These are phyloP conservation scores for Agrypnus murinus DNA, from an alignment of 2,888 invertebrate species.

Conservation along the genomic window DNA sequence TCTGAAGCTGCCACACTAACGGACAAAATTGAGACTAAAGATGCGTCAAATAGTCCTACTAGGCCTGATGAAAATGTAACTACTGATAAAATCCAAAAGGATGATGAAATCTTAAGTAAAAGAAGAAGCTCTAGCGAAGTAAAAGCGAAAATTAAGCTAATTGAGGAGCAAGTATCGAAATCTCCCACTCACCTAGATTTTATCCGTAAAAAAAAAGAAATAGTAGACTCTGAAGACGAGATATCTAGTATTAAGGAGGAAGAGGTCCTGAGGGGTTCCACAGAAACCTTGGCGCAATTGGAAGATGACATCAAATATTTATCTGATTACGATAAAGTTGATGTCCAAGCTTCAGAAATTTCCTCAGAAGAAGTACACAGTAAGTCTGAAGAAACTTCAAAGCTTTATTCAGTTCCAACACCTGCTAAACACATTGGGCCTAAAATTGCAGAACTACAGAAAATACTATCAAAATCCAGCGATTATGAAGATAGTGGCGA, in stretches of 20 bases:
- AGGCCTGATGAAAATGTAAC: conserved; percentile 65
- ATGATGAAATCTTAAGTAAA: conserved; percentile 67
- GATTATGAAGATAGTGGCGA: conserved; percentile 63
- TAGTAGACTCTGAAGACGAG: conserved; percentile 70
- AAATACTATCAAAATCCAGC: conserved; percentile 69
- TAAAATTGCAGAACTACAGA: conserved; percentile 72
- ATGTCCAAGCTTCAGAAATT: conserved; percentile 53
- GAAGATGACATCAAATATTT: conserved; percentile 65
- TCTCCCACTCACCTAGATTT: conserved; percentile 66
- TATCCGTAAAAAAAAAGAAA: conserved; percentile 62
- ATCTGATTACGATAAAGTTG: conserved; percentile 58
- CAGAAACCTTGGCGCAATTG: conserved; percentile 68
- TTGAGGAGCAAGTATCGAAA: conserved; percentile 72
- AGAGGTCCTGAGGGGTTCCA: conserved; percentile 66
- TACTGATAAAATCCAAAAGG: conserved; percentile 59
- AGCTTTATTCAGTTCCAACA: conserved; percentile 54
- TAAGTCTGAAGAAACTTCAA: conserved; percentile 51
- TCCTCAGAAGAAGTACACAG: conserved; percentile 48
- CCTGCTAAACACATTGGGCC: conserved; percentile 68
- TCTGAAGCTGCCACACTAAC: conserved; percentile 74
- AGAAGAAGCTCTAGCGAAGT: conserved; percentile 73
- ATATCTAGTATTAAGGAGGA: conserved; percentile 70
- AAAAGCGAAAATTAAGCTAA: conserved; percentile 73
- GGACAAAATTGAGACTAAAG: conserved; percentile 73
- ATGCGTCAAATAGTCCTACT: conserved; percentile 74